Evolutionary conservation across 2,113 vertebrate species (phyloP).

Genomic region (Propithecus coquereli): DNA sequence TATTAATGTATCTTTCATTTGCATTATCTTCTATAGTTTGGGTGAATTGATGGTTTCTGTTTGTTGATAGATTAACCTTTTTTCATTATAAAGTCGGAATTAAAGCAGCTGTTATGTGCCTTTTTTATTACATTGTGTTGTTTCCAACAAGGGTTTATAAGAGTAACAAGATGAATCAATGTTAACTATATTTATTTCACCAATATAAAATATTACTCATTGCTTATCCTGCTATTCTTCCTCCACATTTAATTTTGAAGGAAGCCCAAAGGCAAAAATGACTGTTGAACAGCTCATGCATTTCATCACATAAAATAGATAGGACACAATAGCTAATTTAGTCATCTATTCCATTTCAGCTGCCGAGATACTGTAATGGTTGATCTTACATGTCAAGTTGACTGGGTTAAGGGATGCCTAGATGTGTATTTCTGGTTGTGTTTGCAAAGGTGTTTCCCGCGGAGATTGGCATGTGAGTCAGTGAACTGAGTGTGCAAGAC

Average conservation of each 20-base stretch:
- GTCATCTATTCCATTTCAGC: background rate
- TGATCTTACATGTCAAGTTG: background rate
- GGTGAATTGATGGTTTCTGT: background rate
- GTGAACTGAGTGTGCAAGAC: background rate
- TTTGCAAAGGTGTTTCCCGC: background rate
- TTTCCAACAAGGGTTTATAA: background rate
- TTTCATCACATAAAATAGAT: background rate
- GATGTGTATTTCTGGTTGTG: background rate
- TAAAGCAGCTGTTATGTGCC: background rate
- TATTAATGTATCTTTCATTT: background rate
- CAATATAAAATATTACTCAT: conserved; percentile 43
- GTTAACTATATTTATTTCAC: background rate
- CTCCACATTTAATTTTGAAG: background rate
- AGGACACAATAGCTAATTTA: background rate
- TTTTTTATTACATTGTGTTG: background rate
- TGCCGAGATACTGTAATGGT: background rate
- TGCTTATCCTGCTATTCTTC: background rate
- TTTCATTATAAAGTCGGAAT: background rate
- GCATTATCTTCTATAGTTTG: background rate
- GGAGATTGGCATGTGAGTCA: background rate
- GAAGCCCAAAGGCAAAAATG: conserved; percentile 5
- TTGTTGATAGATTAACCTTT: background rate
- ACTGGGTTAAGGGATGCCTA: background rate
- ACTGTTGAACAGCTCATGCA: conserved; percentile 11
- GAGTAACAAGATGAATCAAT: background rate